Evolutionary conservation across 2,113 vertebrate genomes (phyloP).

Genomic region (Aspiorhynchus laticeps): DNA sequence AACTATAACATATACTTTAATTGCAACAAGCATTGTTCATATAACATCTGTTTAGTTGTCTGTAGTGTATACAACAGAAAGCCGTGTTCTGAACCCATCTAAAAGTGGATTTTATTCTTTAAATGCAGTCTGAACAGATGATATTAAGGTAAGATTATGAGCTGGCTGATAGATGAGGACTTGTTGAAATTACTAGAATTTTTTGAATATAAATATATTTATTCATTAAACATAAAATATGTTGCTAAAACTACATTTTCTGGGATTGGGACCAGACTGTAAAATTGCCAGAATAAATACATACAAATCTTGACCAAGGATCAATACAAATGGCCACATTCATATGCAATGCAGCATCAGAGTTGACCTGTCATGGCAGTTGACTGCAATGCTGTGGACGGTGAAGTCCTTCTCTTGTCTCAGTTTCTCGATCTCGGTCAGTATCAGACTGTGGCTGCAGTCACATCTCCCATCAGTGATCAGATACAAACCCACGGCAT

Average conservation of each 20-base stretch:
- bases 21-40: not conserved
- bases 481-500: constrained; percentile 77
- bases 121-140: not conserved
- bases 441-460: constrained; percentile 76
- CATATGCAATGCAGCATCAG: not conserved
- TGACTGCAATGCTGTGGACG: constrained; percentile 80
- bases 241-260: not conserved
- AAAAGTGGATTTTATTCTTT: not conserved
- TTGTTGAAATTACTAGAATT: not conserved
- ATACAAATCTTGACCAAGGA: not conserved
- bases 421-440: constrained; percentile 69
- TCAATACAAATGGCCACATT: not conserved
- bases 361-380: constrained; percentile 73
- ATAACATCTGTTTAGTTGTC: not conserved
- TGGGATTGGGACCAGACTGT: not conserved
- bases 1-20: not conserved
- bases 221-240: not conserved
- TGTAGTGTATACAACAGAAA: not conserved
- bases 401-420: constrained; percentile 62
- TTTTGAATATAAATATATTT: not conserved
- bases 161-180: not conserved
- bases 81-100: no score
- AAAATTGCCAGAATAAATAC: not conserved
- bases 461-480: constrained; percentile 82
- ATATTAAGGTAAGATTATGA: not conserved